Conservation (phyloP, 2,888 invertebrate species). For the Netelia inedita region DNA sequence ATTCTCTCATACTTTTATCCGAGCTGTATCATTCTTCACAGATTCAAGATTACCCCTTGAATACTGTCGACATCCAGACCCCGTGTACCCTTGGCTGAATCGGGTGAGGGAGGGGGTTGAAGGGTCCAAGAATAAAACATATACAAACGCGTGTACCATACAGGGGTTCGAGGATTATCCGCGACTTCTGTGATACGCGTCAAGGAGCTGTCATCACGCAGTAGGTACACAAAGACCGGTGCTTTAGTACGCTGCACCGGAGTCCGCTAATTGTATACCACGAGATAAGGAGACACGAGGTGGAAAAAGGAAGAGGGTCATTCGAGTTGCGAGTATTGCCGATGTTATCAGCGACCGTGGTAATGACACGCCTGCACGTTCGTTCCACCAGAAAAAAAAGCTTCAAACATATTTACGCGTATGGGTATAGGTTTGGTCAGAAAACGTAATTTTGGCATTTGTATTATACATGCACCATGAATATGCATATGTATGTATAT, state of each 20-base stretch:
- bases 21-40: too few relatives aligned
- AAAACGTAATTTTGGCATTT: constrained; percentile 15
- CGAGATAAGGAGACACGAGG: constrained; percentile 45
- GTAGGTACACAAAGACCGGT: not conserved
- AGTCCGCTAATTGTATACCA: constrained; percentile 53
- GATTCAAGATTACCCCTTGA: too few relatives aligned
- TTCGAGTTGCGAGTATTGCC: constrained; percentile 52
- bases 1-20: too few relatives aligned
- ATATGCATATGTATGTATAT: not conserved
- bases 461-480: not conserved
- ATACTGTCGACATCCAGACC: too few relatives aligned
- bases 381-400: constrained; percentile 44
- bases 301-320: constrained; percentile 57
- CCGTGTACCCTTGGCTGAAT: too few relatives aligned
- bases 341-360: constrained; percentile 61
- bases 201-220: constrained; percentile 6
- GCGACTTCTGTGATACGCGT: not conserved
- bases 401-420: constrained; percentile 45
- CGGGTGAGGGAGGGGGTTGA: too few relatives aligned
- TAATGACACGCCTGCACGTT: constrained; percentile 63
- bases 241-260: not conserved
- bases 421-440: constrained; percentile 37
- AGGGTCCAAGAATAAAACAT: too few relatives aligned
- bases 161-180: too few relatives aligned
- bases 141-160: too few relatives aligned